phyloP scores from a whole-genome alignment of 2,113 vertebrate species.

The Mormyrus lacerda region DNA sequence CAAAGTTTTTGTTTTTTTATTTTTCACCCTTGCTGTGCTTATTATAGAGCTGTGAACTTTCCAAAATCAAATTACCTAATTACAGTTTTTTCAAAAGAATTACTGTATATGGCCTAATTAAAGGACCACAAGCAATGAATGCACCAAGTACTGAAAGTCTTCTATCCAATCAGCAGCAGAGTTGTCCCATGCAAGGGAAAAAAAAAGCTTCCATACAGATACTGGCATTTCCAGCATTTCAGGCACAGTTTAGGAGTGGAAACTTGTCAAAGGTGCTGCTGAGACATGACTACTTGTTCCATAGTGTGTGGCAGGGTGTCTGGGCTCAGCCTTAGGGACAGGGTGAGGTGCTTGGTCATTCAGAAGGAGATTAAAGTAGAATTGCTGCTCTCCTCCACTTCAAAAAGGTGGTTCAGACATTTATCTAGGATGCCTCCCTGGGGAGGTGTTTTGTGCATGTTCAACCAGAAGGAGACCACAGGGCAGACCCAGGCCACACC shows the following conservation, averaged over 20 bases:
- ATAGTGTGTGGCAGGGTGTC: not conserved
- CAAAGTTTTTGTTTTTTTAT: slow-evolving; percentile 39
- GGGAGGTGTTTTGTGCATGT: not conserved
- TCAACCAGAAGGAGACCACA: not conserved
- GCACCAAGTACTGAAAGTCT: not conserved
- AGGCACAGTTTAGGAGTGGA: not conserved
- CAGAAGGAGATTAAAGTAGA: not conserved
- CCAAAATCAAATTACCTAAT: not conserved
- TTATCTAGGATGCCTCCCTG: not conserved
- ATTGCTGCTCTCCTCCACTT: not conserved
- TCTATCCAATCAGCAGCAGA: not conserved
- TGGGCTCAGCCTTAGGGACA: not conserved
- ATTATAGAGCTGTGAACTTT: not conserved
- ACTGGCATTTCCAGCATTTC: not conserved
- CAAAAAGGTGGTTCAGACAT: not conserved
- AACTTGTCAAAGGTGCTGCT: not conserved
- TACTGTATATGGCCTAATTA: not conserved
- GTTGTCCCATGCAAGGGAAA: not conserved
- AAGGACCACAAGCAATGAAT: not conserved
- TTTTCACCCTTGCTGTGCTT: not conserved
- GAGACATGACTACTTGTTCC: too few species aligned
- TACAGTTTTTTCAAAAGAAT: not conserved
- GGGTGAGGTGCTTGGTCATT: not conserved
- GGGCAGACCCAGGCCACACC: not conserved
- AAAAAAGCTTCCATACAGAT: not conserved